A percentile compares a stretch with the other conserved stretches of the same genome.
Evolutionary conservation across 2,113 vertebrate species (phyloP).

Genomic region (Phaethornis superciliosus): DNA sequence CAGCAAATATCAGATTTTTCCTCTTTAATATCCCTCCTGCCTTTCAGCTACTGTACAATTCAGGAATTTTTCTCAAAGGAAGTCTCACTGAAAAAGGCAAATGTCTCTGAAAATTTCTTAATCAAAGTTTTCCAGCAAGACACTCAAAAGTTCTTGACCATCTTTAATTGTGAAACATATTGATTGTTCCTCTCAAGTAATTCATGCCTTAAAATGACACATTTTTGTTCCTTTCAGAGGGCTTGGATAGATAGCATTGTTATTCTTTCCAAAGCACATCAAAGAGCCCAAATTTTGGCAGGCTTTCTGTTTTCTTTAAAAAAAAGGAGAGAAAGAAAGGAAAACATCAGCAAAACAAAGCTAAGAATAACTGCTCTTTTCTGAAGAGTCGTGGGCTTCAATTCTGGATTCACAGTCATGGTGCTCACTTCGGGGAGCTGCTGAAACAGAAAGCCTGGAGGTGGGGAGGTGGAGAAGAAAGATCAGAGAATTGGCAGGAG

Average conservation of each 20-base stretch:
- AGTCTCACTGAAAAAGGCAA: background rate
- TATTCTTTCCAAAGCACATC: conserved; percentile 71
- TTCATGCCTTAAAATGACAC: conserved; percentile 38
- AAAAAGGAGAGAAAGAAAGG: background rate
- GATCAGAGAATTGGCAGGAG: conserved; percentile 27
- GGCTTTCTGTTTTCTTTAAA: conserved; percentile 45
- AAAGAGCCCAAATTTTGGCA: conserved; percentile 61
- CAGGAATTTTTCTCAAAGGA: background rate
- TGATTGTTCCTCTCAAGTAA: conserved; percentile 41
- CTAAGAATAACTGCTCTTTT: conserved; percentile 69
- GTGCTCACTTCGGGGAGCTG: conserved; percentile 62
- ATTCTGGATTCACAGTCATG: conserved; percentile 26
- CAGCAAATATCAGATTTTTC: background rate
- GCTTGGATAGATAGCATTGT: conserved; percentile 60
- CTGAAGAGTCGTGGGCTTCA: conserved; percentile 33
- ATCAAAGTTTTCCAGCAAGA: background rate
- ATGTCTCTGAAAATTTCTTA: background rate
- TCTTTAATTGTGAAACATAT: conserved; percentile 18
- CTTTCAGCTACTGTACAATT: background rate
- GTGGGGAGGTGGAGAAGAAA: conserved; percentile 19
- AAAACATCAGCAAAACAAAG: conserved; percentile 57
- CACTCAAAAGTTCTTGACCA: background rate
- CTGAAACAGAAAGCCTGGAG: conserved; percentile 36
- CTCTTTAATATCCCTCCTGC: background rate
- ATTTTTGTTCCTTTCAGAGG: conserved; percentile 52